These are phyloP conservation scores for Zoroaster sp. DNA, from an alignment of 53 echinoderm and acorn worm genomes.

Conservation along the genomic window DNA sequence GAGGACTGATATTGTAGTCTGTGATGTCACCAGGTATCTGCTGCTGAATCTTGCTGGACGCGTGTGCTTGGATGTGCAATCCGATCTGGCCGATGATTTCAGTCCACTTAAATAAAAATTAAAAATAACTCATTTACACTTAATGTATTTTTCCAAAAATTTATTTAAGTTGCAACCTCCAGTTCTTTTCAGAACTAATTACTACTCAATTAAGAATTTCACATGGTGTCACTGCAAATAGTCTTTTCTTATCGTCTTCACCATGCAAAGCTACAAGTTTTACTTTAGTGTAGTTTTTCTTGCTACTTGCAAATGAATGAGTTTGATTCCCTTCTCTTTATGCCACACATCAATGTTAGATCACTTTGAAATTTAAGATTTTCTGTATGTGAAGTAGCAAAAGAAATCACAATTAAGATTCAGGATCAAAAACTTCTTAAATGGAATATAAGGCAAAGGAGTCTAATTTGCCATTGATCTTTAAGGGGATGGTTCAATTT, in stretches of 20 bases:
- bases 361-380: no score
- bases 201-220: neutral
- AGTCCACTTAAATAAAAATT: neutral
- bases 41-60: neutral
- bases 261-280: neutral
- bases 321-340: no score
- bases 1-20: constrained; percentile 9
- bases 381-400: no score
- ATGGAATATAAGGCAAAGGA: no score
- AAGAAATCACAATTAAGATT: no score
- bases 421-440: no score
- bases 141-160: no score
- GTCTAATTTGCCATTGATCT: no score
- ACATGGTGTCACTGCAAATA: neutral
- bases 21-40: neutral
- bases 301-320: no score
- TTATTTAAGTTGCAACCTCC: neutral
- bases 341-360: no score
- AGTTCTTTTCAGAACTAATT: neutral
- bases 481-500: no score
- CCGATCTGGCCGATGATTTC: constrained; percentile 30
- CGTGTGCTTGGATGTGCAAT: constrained; percentile 14
- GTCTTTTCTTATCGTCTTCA: no score
- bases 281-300: neutral
- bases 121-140: neutral